A percentile compares a stretch with the other conserved stretches of the same genome.
phyloP scores from a whole-genome alignment of 2,797 vertebrate genomes.

The Coregonus sp. region DNA sequence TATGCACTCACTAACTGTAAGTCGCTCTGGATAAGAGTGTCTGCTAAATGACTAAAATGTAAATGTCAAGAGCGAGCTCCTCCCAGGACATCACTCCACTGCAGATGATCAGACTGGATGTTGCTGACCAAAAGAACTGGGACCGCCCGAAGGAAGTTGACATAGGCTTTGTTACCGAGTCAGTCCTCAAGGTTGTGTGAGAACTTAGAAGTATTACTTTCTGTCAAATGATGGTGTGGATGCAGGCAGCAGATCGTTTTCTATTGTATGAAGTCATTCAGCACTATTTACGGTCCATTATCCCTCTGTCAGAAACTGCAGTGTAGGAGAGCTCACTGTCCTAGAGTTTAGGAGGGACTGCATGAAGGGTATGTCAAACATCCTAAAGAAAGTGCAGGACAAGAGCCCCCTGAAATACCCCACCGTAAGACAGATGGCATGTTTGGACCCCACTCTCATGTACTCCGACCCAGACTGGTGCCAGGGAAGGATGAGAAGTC shows the following conservation, averaged over 20 bases:
- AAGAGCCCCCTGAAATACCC: conserved; percentile 29
- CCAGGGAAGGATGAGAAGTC: conserved; percentile 25
- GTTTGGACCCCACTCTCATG: conserved; percentile 31
- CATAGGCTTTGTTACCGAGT: conserved; percentile 25
- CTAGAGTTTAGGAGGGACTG: conserved; percentile 30
- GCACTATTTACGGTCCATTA: background rate
- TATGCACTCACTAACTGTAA: no score
- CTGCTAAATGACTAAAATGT: no score
- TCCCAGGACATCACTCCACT: conserved; percentile 7
- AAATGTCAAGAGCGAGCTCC: conserved; percentile 19
- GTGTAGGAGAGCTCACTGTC: background rate
- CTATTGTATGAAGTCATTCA: background rate
- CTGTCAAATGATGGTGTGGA: conserved; percentile 15
- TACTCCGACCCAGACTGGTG: conserved; percentile 32
- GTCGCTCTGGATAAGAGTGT: no score
- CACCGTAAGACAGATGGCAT: conserved; percentile 28
- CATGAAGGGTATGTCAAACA: conserved; percentile 26
- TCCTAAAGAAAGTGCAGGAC: conserved; percentile 26
- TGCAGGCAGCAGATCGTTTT: background rate
- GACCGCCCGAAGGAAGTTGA: conserved; percentile 25
- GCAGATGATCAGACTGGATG: conserved; percentile 32
- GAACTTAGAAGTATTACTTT: conserved; percentile 2
- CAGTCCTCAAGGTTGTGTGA: conserved; percentile 24
- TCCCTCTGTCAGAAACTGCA: background rate
- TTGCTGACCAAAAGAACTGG: conserved; percentile 24